Evolutionary conservation across 2,888 invertebrate species (phyloP), one percentile per base, ranked within the genome.

Genomic region (Notocelia uddmanniana): DNA sequence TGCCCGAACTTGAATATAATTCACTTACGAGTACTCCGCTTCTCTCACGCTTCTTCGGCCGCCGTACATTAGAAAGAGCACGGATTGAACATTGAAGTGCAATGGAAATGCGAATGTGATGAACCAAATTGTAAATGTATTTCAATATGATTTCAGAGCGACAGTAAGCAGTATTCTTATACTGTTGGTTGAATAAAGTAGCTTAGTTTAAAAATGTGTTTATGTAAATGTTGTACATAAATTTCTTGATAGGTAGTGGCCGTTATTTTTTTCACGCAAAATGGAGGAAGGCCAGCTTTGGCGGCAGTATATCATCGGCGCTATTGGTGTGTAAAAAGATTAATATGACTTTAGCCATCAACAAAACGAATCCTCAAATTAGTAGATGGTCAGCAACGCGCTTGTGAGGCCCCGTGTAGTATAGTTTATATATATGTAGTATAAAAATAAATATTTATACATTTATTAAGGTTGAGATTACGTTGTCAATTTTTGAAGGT

Each of bases 281-380:
- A 59, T 60, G 60, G 45, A n/a, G 45, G 23, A 41, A 11, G 60
- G 60, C 10, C 60, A 23, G 26, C 0, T 45, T 9, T 60, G 45
- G 45, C 60, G 45, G 2, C 60, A 60, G n/a, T 60, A 60, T 18
- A 23, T 60, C 11, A 60, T 60, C 23, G 60, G 23, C 0, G 60
- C 60, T 60, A 60, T 60, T 23, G 60, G 60, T 60, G 45, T n/a
- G 60, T 60, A 45, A 11, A 19, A n/a, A 60, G 21, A 19, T 8
- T n/a, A n/a, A n/a, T n/a, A n/a, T n/a, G n/a, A n/a, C n/a, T n/a
- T n/a, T n/a, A n/a, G n/a, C n/a, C n/a, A n/a, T n/a, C n/a, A n/a
- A n/a, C n/a, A n/a, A n/a, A n/a, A n/a, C n/a, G n/a, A n/a, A n/a
- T n/a, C n/a, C n/a, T n/a, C n/a, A n/a, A n/a, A n/a, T n/a, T n/a